Evolutionary conservation across 2,113 vertebrate genomes (phyloP), one percentile per base, ranked within the genome.

Genomic region (Marmota flaviventris): DNA sequence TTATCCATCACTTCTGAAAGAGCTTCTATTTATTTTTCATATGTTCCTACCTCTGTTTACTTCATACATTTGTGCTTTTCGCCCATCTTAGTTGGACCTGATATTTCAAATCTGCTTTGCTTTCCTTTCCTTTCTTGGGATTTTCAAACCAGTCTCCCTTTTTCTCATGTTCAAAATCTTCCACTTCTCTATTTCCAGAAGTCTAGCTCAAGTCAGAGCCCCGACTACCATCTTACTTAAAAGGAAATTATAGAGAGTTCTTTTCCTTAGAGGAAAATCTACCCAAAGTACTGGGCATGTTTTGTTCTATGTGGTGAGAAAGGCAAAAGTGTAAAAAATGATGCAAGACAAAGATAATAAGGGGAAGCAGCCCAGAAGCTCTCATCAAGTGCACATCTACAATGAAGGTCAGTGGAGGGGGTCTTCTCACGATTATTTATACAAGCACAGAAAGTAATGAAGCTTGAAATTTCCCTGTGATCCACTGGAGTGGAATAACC

Each of bases 401-500:
- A 78, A 45, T 91, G 69, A 86, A 90, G 34, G 76, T n/a, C 24
- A 2, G 92, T 61, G 22, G 2, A 85, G 24, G 39, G 39, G 16
- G 61, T 56, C 94, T 97, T 93, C 88, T 95, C 96, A 96, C 8
- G 91, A 12, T 9, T 93, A 7, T 91, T 97, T 85, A 82, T 83
- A 91, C 2, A 27, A 93, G 67, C 45, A 82, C n/a, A 83, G 89
- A 82, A 93, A 7, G 53, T 96, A 96, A 89, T 53, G 48, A 97
- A 98, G 67, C 75, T 81, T 96, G 53, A 97, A 58, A 12, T 58
- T 92, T 90, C 67, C 79, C 0, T 0, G 2, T 76, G 39, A 77
- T 67, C 65, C 24, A 56, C 77, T 96, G 58, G 85, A 97, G 42
- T 70, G 85, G 85, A 94, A 97, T 86, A 94, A 65, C 8, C 70